Conservation (phyloP, 2,888 invertebrate species). For the Abrostola tripartita region DNA sequence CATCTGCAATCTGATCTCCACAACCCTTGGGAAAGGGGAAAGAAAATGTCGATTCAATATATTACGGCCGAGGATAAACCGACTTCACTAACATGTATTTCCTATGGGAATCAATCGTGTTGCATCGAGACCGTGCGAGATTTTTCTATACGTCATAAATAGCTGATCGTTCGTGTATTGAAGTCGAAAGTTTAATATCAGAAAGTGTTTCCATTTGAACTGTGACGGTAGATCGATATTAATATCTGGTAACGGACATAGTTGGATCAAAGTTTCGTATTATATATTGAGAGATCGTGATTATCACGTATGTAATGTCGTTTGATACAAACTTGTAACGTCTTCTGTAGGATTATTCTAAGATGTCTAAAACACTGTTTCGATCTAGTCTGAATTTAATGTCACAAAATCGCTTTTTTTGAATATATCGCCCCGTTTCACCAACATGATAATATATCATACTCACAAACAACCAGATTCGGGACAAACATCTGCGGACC, state of each 20-base stretch:
- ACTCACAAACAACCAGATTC: no score
- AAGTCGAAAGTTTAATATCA: constrained; percentile 4
- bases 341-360: no score
- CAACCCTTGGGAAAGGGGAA: constrained; percentile 39
- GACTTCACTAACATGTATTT: constrained; percentile 53
- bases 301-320: no score
- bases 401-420: no score
- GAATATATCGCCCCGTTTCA: no score
- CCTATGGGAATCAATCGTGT: constrained; percentile 44
- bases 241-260: no score
- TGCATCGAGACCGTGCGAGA: constrained; percentile 28
- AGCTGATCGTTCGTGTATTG: constrained; percentile 28
- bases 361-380: no score
- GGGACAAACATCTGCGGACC: no score
- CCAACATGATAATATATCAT: no score
- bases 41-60: constrained; percentile 35
- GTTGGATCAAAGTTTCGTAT: not conserved
- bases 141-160: constrained; percentile 41
- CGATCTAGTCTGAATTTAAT: no score
- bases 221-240: not conserved
- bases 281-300: not conserved
- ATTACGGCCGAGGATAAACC: constrained; percentile 46
- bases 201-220: constrained; percentile 4
- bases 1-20: constrained; percentile 7
- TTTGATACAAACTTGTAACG: no score